Conservation (phyloP, 2,113 vertebrate genomes). For the Podiceps cristatus region DNA sequence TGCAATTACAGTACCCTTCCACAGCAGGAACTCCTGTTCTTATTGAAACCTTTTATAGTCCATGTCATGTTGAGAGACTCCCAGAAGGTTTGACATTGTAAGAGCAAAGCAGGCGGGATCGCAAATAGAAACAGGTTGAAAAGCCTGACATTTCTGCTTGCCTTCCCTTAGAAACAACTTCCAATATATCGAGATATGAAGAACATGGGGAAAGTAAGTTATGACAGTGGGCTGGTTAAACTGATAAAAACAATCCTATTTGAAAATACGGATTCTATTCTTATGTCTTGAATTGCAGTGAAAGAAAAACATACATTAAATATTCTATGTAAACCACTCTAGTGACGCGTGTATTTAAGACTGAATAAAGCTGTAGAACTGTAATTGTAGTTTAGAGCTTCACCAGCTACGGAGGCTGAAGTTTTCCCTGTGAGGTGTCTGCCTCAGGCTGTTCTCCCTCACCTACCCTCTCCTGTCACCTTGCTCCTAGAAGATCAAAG, state of each 20-base stretch:
- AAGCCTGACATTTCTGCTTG: slow-evolving; percentile 1
- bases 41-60: slow-evolving; percentile 53
- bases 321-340: background rate
- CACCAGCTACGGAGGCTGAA: background rate
- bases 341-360: background rate
- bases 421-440: background rate
- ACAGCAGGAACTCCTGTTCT: slow-evolving; percentile 37
- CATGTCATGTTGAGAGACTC: slow-evolving; percentile 27
- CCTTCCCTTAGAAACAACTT: background rate
- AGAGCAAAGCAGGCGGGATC: background rate
- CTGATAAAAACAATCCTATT: background rate
- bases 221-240: background rate
- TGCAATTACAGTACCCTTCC: slow-evolving; percentile 24
- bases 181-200: background rate
- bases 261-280: background rate
- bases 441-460: background rate
- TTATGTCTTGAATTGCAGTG: background rate
- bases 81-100: slow-evolving; percentile 38
- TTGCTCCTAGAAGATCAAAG: background rate
- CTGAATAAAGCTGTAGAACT: background rate
- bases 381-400: background rate
- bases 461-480: background rate
- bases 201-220: background rate
- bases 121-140: background rate
- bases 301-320: background rate